These are phyloP conservation scores for Leptinotarsa haldemani DNA, from an alignment of 2,888 invertebrate genomes.

Conservation along the genomic window DNA sequence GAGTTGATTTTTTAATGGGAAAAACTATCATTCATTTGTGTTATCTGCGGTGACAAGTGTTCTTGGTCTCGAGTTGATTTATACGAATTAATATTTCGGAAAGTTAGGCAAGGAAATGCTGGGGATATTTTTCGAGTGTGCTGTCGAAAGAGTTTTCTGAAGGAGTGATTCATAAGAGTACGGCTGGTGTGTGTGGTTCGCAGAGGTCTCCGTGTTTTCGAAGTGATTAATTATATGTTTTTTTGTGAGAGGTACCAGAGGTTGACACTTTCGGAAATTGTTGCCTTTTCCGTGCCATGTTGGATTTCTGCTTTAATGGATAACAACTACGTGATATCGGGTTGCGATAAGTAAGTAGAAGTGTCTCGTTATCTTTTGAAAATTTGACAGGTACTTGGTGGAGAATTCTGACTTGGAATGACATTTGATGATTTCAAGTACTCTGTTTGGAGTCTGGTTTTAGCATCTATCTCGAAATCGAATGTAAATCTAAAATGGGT, in stretches of 20 bases:
- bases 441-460: not conserved
- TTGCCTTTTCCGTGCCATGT: conserved; percentile 22
- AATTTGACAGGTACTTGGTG: conserved; percentile 2
- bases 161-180: conserved; percentile 33
- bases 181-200: conserved; percentile 35
- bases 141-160: conserved; percentile 25
- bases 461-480: not conserved
- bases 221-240: conserved; percentile 28
- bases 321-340: conserved; percentile 23
- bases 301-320: conserved; percentile 29
- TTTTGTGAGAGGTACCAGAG: conserved; percentile 21
- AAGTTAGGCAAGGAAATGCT: conserved; percentile 28
- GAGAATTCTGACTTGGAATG: not conserved
- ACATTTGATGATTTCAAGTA: conserved; percentile 6
- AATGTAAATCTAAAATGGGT: no score
- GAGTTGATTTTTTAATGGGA: conserved; percentile 34
- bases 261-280: conserved; percentile 33
- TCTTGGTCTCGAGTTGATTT: conserved; percentile 36
- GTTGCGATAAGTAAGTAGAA: conserved; percentile 28
- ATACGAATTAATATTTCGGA: conserved; percentile 32
- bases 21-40: conserved; percentile 32
- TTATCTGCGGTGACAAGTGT: conserved; percentile 38
- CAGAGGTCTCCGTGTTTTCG: conserved; percentile 25
- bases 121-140: conserved; percentile 37
- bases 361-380: not conserved